These are phyloP conservation scores for Lithobius niger DNA, from an alignment of 1,140 invertebrate genomes.

Conservation along the genomic window DNA sequence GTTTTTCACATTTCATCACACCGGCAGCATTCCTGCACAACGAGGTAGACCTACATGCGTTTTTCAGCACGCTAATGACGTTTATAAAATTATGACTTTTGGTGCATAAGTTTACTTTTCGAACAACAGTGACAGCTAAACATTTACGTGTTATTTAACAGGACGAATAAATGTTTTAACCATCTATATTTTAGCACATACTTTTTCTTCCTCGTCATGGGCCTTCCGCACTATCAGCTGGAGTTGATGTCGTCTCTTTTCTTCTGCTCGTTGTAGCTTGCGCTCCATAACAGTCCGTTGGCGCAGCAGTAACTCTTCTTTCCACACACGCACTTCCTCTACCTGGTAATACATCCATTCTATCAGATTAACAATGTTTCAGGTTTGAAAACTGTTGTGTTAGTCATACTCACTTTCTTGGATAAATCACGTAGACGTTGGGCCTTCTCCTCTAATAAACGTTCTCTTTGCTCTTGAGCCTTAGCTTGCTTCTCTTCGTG, in stretches of 20 bases:
- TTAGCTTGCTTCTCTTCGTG: constrained; percentile 66
- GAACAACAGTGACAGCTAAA: too few relatives aligned
- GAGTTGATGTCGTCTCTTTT: constrained; percentile 68
- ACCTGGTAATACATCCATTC: constrained; percentile 34
- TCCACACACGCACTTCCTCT: constrained; percentile 77
- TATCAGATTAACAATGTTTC: neutral
- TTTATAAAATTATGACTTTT: too few relatives aligned
- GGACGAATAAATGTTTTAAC: too few relatives aligned
- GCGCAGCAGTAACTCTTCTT: constrained; percentile 70
- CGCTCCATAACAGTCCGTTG: constrained; percentile 68
- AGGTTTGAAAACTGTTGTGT: neutral
- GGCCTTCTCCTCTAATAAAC: constrained; percentile 66
- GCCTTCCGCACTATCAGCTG: constrained; percentile 81
- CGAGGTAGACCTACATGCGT: too few relatives aligned
- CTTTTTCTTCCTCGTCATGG: constrained; percentile 92
- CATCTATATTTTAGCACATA: too few relatives aligned
- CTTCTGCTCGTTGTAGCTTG: constrained; percentile 75
- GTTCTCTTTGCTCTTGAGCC: constrained; percentile 45
- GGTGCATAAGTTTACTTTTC: too few relatives aligned
- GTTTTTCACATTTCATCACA: too few relatives aligned
- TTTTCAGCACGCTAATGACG: too few relatives aligned
- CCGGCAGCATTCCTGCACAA: too few relatives aligned
- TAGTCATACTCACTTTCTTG: constrained; percentile 46
- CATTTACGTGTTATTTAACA: too few relatives aligned
- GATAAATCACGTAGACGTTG: constrained; percentile 69